Evolutionary conservation across 2,888 invertebrate genomes (phyloP).

Genomic region (Itoplectis maculator): DNA sequence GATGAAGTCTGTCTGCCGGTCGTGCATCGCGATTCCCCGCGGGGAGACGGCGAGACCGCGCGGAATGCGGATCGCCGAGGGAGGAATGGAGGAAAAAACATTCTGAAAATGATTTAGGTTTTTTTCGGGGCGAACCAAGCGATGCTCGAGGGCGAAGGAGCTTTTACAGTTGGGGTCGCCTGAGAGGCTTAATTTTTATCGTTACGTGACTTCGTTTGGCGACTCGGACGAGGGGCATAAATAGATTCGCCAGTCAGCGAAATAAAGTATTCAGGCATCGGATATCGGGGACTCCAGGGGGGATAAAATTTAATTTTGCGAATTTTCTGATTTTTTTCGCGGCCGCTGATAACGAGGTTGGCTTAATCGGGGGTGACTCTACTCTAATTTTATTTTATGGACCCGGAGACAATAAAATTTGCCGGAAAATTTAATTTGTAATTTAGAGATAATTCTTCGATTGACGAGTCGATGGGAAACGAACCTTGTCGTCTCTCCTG

Average conservation of each 20-base stretch:
- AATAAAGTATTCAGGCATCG: neutral
- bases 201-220: neutral
- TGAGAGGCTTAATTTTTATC: neutral
- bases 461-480: too few relatives aligned
- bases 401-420: too few relatives aligned
- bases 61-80: slow-evolving; percentile 9
- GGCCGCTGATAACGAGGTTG: neutral
- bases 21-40: neutral
- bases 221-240: neutral
- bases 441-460: too few relatives aligned
- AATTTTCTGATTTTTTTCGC: neutral
- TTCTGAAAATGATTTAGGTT: neutral
- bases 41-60: neutral
- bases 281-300: neutral
- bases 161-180: neutral
- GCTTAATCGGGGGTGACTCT: too few relatives aligned
- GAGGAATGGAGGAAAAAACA: neutral
- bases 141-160: too few relatives aligned
- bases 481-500: too few relatives aligned
- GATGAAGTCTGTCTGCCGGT: slow-evolving; percentile 14
- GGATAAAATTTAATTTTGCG: neutral
- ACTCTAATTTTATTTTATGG: too few relatives aligned
- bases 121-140: too few relatives aligned
- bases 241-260: neutral
- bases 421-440: too few relatives aligned